Conservation (phyloP, 2,113 vertebrate species). For the Trichechus manatus region DNA sequence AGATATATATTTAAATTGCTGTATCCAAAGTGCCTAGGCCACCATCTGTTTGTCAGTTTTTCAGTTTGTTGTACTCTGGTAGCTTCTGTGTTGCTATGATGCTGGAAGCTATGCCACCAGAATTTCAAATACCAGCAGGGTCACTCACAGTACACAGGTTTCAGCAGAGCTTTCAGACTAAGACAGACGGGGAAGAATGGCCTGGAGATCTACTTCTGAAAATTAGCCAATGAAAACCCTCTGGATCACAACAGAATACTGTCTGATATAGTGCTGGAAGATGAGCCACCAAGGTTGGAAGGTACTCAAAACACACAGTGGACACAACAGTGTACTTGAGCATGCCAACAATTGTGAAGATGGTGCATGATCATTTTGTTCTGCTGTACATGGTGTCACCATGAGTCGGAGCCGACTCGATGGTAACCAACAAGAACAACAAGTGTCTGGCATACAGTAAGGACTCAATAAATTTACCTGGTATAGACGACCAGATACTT, state of each 20-base stretch:
- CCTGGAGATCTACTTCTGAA: no score
- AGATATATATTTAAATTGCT: background rate
- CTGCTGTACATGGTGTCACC: background rate
- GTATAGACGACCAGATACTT: background rate
- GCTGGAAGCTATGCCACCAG: background rate
- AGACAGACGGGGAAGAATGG: no score
- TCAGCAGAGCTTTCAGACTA: no score
- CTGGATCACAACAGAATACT: background rate
- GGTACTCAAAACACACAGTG: background rate
- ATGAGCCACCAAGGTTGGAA: background rate
- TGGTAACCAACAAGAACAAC: background rate
- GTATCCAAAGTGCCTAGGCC: background rate
- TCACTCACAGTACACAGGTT: background rate
- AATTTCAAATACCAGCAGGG: background rate
- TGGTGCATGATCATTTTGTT: no score
- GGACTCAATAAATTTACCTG: background rate
- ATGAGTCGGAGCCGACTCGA: background rate
- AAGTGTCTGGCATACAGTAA: background rate
- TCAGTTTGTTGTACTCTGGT: background rate
- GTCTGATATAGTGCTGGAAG: background rate
- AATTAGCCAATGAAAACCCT: no score
- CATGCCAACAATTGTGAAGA: no score
- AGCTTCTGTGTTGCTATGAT: background rate
- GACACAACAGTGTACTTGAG: background rate
- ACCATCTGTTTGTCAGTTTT: background rate